phyloP scores from a whole-genome alignment of 2,797 vertebrate genomes.

The Lacerta agilis region DNA sequence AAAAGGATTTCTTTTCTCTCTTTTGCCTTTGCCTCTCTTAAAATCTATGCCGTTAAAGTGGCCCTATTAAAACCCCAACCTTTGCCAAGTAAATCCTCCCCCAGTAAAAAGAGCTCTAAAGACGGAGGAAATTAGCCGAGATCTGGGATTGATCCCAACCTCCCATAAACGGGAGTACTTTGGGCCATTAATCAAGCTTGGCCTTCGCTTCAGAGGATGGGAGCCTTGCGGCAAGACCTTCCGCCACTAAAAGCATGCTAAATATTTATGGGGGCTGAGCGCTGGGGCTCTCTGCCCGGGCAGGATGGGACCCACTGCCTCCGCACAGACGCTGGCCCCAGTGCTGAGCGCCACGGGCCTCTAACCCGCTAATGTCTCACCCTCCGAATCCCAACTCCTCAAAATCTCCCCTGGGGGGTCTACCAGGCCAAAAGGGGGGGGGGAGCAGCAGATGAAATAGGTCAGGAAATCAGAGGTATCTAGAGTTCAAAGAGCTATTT shows the following conservation, averaged over 20 bases:
- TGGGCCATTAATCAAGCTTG: constrained; percentile 75
- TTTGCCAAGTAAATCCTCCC: constrained; percentile 67
- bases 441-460: not conserved
- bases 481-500: no score
- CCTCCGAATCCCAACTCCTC: not conserved
- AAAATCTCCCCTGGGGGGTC: not conserved
- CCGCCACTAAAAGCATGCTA: constrained; percentile 76
- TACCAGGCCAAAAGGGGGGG: not conserved
- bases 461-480: no score
- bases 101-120: constrained; percentile 67
- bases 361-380: not conserved
- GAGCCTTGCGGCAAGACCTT: constrained; percentile 66
- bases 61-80: constrained; percentile 67
- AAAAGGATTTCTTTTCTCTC: constrained; percentile 30
- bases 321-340: not conserved
- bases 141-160: constrained; percentile 74
- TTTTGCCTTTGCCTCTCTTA: constrained; percentile 63
- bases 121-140: constrained; percentile 73
- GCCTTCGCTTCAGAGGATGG: constrained; percentile 71
- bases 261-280: constrained; percentile 77
- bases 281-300: constrained; percentile 60
- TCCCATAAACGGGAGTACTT: constrained; percentile 72
- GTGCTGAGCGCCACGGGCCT: not conserved
- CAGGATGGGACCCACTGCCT: constrained; percentile 47
- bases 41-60: constrained; percentile 62